Evolutionary conservation across 2,888 invertebrate species (phyloP).

Genomic region (Thecocarcelia acutangulata): DNA sequence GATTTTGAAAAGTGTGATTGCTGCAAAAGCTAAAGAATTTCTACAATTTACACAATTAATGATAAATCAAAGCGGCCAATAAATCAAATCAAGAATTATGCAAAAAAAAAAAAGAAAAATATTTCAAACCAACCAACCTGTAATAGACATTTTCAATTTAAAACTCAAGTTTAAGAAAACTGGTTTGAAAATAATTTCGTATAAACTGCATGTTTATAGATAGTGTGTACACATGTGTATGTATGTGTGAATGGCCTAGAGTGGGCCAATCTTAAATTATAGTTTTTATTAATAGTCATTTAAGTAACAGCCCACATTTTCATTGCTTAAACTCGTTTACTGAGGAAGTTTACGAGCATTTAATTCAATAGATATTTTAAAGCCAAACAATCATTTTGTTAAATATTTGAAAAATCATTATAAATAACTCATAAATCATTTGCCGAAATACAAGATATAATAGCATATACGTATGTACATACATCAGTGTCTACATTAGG

Average conservation of each 20-base stretch:
- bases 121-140: too few relatives aligned
- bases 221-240: too few relatives aligned
- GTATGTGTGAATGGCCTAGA: neutral
- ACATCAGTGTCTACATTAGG: too few relatives aligned
- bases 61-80: neutral
- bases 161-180: too few relatives aligned
- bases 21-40: slow-evolving; percentile 18
- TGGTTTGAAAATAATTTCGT: too few relatives aligned
- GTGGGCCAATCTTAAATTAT: neutral
- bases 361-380: slow-evolving; percentile 25
- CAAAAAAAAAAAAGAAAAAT: too few relatives aligned
- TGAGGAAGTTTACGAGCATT: neutral
- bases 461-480: too few relatives aligned
- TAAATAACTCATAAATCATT: slow-evolving; percentile 64
- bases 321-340: neutral
- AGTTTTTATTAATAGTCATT: slow-evolving; percentile 8
- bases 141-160: too few relatives aligned
- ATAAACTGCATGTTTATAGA: too few relatives aligned
- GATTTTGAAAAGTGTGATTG: slow-evolving; percentile 11
- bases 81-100: neutral
- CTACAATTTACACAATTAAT: slow-evolving; percentile 39
- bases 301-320: slow-evolving; percentile 16
- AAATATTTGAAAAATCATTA: slow-evolving; percentile 27
- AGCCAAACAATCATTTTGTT: neutral
- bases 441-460: slow-evolving; percentile 7